Evolutionary conservation across 2,113 vertebrate species (phyloP), one percentile per base, ranked within the genome.

Genomic region (Chloroceryle aenea): DNA sequence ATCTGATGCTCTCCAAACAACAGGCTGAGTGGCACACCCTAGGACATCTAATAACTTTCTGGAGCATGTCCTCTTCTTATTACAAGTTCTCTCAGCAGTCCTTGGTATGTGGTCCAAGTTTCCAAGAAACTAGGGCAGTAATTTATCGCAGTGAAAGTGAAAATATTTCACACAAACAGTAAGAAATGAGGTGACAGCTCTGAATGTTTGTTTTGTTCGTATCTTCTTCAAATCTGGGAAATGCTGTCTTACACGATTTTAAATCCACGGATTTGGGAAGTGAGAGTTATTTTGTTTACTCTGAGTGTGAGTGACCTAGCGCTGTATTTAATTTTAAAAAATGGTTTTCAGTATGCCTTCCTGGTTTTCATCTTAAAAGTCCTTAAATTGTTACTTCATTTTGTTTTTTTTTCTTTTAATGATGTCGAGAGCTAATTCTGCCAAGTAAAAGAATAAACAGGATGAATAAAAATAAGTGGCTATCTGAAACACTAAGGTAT

Each of bases 11-110:
- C 73, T 94, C 90, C 4, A 10, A 83, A 22, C 67, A 89, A 50
- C 63, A 71, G 59, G 42, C 87, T 43, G 63, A 63, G 59, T 83
- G 82, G 75, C 87, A 84, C 72, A 71, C 63, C 67, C 79, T 42
- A 21, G 52, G 83, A 80, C 88, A 91, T 90, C 82, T 71, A 88
- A 80, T 93, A 80, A 77, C 50, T 85, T 87, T 80, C 63, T 87
- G 86, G 89, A 95, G 84, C 30, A 3, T 38, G 15, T 89, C 36
- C 42, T 73, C 47, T 47, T 95, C 79, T 80, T 67, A 26, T 62
- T 91, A 32, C 74, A 83, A 76, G 15, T 75, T 91, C 48, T 81
- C 42, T 93, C 76, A 67, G 72, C 48, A 45, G n/a, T 68, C 43
- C 47, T 88, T 74, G 38, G 50, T 30, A 32, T 47, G 15, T 74